Evolutionary conservation across 2,113 vertebrate species (phyloP), one percentile per base, ranked within the genome.

Genomic region (Psilopsiagon aurifrons): DNA sequence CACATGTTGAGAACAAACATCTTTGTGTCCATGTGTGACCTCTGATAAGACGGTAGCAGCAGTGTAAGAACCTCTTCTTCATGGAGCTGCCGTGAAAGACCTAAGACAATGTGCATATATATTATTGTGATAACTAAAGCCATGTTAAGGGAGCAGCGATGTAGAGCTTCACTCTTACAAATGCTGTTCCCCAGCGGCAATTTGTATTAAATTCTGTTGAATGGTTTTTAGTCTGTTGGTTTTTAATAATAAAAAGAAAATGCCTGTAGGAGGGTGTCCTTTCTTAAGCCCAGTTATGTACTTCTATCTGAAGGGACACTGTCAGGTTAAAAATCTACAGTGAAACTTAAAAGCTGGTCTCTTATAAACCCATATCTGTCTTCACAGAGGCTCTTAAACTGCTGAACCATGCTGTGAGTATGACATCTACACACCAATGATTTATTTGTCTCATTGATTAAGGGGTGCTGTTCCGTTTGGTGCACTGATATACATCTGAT

Each of bases 231-330:
- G 92, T 89, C 90, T 55, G 63, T 91, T 86, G 25, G 22, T 27
- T 97, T 97, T 97, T 96, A 94, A 94, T 97, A 97, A 95, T 96
- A 96, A 97, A 96, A 95, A 66, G 9, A 31, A 87, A 82, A 84
- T 73, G 71, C 15, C 51, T 85, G n/a, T 62, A 73, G 71, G 13
- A 54, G 9, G 22, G 12, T 66, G 31, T 96, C 70, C 44, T 96
- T 89, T 87, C 43, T 64, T 96, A 89, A 84, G 43, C 19, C 17
- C 8, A 27, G 1, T 69, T 69, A 41, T 47, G 41, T 83, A 46
- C 29, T 68, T 70, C 63, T 70, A 71, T 39, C 49, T 63, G 41
- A 66, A 73, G 94, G 92, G 91, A 85, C 70, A 47, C 81, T 94
- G 90, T 83, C 59, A 83, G 91, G 83, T 87, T 89, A 74, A 93